Evolutionary conservation across 1,140 invertebrate species (phyloP).

Genomic region (Meloidogyne exigua): DNA sequence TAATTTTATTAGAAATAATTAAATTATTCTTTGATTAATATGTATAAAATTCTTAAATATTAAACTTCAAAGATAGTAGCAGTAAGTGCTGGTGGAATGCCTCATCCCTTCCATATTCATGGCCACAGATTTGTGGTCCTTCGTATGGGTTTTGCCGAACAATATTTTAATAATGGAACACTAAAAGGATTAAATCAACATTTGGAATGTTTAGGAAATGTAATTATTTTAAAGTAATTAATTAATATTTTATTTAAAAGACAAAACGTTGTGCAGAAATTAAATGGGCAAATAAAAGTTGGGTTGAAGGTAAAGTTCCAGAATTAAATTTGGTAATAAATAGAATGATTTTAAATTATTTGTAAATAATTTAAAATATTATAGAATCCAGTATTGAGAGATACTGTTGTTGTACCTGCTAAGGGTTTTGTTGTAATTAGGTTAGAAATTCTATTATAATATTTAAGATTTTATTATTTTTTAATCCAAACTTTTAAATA

Average conservation of each 20-base stretch:
- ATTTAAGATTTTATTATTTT: too few species aligned
- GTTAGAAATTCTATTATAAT: conserved; percentile 32
- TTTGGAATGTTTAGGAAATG: neutral
- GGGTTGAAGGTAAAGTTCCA: conserved; percentile 44
- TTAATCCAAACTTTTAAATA: too few species aligned
- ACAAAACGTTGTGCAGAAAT: conserved; percentile 37
- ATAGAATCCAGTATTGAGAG: conserved; percentile 48
- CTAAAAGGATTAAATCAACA: neutral
- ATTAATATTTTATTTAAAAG: neutral
- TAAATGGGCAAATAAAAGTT: conserved; percentile 43
- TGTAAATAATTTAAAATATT: neutral
- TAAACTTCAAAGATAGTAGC: neutral
- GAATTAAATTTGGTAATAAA: conserved; percentile 38
- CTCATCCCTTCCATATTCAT: neutral
- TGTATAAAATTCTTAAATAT: too few species aligned
- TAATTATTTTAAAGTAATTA: neutral
- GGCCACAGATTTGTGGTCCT: neutral
- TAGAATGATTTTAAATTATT: neutral
- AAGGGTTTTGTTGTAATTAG: conserved; percentile 53
- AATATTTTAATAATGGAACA: neutral
- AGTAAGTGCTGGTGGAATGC: conserved; percentile 3
- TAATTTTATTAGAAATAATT: too few species aligned
- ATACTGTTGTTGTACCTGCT: conserved; percentile 51
- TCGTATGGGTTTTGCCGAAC: neutral
- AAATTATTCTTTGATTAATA: too few species aligned